Conservation (phyloP, 2,797 vertebrate species). For the Fistularia commersonii region DNA sequence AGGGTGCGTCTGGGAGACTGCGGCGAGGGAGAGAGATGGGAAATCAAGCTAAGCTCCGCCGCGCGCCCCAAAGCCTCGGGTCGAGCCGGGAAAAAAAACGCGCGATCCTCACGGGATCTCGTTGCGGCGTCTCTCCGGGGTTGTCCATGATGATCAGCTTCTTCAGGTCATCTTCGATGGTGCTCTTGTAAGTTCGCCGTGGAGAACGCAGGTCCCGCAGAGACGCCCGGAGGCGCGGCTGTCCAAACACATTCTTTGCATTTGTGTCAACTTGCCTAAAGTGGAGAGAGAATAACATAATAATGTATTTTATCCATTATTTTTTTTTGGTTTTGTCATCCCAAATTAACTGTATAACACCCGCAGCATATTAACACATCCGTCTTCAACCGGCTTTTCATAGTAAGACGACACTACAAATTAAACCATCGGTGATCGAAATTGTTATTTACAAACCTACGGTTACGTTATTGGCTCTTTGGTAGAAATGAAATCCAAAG, state of each 20-base stretch:
- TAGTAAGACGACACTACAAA: too few relatives aligned
- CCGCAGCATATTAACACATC: too few relatives aligned
- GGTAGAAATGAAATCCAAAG: too few relatives aligned
- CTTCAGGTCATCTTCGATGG: slow-evolving; percentile 90
- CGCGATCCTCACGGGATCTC: slow-evolving; percentile 68
- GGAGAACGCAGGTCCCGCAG: slow-evolving; percentile 90
- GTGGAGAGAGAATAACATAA: not conserved
- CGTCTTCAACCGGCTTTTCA: too few relatives aligned
- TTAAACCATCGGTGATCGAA: too few relatives aligned
- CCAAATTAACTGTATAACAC: not conserved
- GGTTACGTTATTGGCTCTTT: too few relatives aligned
- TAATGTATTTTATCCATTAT: not conserved
- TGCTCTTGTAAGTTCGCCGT: slow-evolving; percentile 86
- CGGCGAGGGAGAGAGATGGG: not conserved
- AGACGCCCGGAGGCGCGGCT: slow-evolving; percentile 86
- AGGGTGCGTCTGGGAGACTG: slow-evolving; percentile 83
- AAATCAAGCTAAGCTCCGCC: slow-evolving; percentile 6
- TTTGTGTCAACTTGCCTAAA: slow-evolving; percentile 84
- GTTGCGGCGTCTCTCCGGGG: slow-evolving; percentile 66
- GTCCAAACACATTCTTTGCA: slow-evolving; percentile 90
- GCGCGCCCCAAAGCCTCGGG: too few relatives aligned
- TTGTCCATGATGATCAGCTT: slow-evolving; percentile 94
- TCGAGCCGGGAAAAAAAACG: not conserved
- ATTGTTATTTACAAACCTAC: too few relatives aligned
- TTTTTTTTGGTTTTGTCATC: not conserved